phyloP scores from a whole-genome alignment of 2,113 vertebrate genomes.

The Chinchilla lanigera region DNA sequence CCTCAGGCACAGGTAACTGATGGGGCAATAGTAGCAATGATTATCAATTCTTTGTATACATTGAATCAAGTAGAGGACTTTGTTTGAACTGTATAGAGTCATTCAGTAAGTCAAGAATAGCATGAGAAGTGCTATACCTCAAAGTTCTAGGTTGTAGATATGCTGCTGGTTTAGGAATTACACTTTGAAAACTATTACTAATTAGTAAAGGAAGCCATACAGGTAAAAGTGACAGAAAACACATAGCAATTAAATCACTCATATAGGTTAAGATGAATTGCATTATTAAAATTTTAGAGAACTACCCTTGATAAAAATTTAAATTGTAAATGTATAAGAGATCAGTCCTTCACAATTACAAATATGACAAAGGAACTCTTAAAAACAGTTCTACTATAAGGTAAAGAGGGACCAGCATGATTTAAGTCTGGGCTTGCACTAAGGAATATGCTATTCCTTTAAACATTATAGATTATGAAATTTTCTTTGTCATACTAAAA shows the following conservation, averaged over 20 bases:
- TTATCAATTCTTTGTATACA: not conserved
- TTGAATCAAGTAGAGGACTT: not conserved
- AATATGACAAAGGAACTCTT: not conserved
- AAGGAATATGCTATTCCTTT: not conserved
- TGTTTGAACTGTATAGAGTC: not conserved
- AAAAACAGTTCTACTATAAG: not conserved
- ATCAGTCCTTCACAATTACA: not conserved
- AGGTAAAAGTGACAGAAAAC: not conserved
- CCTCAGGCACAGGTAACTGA: not conserved
- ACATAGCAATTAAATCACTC: not conserved
- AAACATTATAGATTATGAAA: conserved; percentile 4
- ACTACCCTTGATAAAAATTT: not conserved
- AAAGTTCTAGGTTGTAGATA: not conserved
- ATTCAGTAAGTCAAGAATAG: not conserved
- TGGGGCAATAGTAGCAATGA: not conserved
- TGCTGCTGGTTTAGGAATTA: not conserved
- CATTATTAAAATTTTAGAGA: not conserved
- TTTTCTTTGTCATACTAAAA: not conserved
- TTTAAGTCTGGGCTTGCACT: not conserved
- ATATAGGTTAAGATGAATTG: not conserved
- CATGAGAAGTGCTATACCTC: not conserved
- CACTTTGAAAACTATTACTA: not conserved
- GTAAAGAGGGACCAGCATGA: not conserved
- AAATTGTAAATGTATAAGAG: not conserved
- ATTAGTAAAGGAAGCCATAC: not conserved